Base-by-base conservation (phyloP, 2,888 invertebrate species). In the Deilephila elpenor region DNA sequence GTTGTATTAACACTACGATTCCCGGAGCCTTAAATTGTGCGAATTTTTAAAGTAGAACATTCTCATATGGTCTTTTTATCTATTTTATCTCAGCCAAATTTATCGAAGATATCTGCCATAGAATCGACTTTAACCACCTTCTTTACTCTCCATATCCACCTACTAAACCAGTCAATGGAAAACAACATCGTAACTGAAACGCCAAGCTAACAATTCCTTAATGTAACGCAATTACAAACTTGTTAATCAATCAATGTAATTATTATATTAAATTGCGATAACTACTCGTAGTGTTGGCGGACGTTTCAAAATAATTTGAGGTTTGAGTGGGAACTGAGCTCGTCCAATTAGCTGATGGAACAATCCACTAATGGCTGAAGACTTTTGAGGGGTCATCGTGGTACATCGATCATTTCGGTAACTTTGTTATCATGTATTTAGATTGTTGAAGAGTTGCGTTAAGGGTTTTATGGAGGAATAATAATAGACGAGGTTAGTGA, bases 251-350 rank as follows among this genome's bases (percentile, higher is more conserved):
- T 67, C 67, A 67, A 25, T 51, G 25, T 67, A 67, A 67, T 67
- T 51, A 67, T 62, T 62, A 62, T 62, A 62, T 62, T n/a, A 8
- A 62, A 37, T 62, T 62, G 56, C 56, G 56, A 56, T 56, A 67
- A 20, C 8, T 44, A 64, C 64, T 67, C n/a, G n/a, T n/a, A 44
- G 67, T 67, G 44, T 44, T 44, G 67, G 67, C 51, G 44, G 20
- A 51, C 67, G 67, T 67, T 67, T 67, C 67, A 51, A 44, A 67
- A 67, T 67, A 67, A 67, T 67, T 67, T 67, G 51, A 51, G 67
- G 67, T 25, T 67, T 67, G 37, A 67, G 20, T 25, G 67, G 67
- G 37, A 64, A 64, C 20, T 8, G 44, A 25, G 6, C 44, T 17
- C 25, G 25, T 25, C 67, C 67, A 67, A 67, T 67, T 67, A 67